Base-by-base conservation (phyloP, 2,888 invertebrate genomes). In the Scaptodrosophila latifasciaeformis region DNA sequence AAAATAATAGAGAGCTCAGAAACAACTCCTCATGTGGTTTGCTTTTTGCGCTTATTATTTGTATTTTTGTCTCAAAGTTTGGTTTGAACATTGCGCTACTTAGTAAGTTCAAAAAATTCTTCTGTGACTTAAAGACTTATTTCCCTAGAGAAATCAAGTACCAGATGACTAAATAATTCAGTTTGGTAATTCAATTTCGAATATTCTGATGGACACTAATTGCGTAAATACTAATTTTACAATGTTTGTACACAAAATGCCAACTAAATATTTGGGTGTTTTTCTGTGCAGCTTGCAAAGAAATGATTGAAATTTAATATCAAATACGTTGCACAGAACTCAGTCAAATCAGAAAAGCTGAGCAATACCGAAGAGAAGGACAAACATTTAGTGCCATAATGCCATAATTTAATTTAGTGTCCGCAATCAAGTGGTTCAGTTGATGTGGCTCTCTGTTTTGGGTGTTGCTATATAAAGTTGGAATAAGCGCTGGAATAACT, bases 341-440 rank as follows among this genome's bases (percentile, higher is more conserved):
- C 3, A 37, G 17, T 17, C 37, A 17, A 37, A 37, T 1, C 34
- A 34, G 15, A 34, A 34, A 34, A 34, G 13, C 12, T 34, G 34
- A 9, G 15, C 37, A 17, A 9, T 17, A 24, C 24, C 24, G 24
- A 24, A n/a, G n/a, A n/a, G n/a, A n/a, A 24, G 24, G 24, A 24
- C 12, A 40, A 21, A 21, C 24, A 40, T 24, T 40, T 21, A 24
- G 4, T 24, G n/a, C 12, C 40, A 21, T 74, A 70, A 75, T 67
- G 60, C 59, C 66, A 62, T 70, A 78, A 75, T 71, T 66, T 60
- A 69, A 78, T 78, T 75, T 75, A 61, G 59, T 63, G 54, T n/a
- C 72, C 76, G 69, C 75, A 78, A 75, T 75, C 76, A 75, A 71
- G 72, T 67, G 76, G 79, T 67, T 60, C 42, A 62, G 62, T 51